Base-by-base conservation (phyloP, 2,888 invertebrate species). In the Teinopalpus imperialis region DNA sequence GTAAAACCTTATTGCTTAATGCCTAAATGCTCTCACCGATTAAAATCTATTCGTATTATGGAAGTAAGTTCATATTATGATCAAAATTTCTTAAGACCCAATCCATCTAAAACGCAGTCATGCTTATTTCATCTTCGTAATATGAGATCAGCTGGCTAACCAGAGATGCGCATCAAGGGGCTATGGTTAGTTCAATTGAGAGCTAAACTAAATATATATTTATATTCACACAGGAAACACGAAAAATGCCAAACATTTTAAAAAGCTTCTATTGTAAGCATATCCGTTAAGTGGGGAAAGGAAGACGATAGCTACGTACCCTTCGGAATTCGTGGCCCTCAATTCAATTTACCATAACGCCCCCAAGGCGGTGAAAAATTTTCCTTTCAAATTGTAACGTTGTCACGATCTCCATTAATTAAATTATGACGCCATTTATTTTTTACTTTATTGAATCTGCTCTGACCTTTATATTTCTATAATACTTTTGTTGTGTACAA, bases 391-490 rank as follows among this genome's bases (percentile, higher is more conserved):
- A 80, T 85, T 78, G 77, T 74, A 79, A 73, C 67, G 66, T 61
- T 69, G 75, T 78, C 81, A 77, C 77, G 75, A 69, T 67, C 70
- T 73, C 66, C 69, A 73, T 80, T 74, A 77, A 80, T 76, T 81
- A 75, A 74, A 85, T 81, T 79, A 76, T 65, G 56, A 54, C 49
- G 54, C 62, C 69, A 70, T 73, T 71, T 67, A 72, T 74, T 67
- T 56, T 42, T 23, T 9, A 24, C 43, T 27, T 37, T 40, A 40
- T 40, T 23, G 34, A 40, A 40, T 35, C 23, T 16, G 16, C 14
- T 12, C 16, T 9, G 31, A 7, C 4, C 41, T 36, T 41, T 41
- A 29, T 45, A 21, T 39, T 45, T 40, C 14, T 12, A 8, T 9
- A 23, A 20, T 35, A 8, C 2, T 27, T 10, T 27, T 10, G 7